These are phyloP conservation scores for Drosophila murphyi DNA, from an alignment of 1,140 invertebrate genomes.

Conservation along the genomic window DNA sequence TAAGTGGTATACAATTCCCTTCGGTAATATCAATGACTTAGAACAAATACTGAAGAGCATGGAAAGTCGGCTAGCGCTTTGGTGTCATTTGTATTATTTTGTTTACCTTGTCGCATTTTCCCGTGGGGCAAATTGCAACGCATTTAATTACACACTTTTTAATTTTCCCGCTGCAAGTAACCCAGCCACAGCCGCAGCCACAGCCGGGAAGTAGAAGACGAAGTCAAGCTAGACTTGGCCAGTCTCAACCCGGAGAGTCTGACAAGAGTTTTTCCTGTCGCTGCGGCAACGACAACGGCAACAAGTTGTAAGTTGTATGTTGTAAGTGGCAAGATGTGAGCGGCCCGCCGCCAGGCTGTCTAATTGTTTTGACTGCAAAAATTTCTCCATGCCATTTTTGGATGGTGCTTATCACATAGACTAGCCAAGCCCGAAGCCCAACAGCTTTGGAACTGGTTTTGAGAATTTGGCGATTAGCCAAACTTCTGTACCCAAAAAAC, in stretches of 20 bases:
- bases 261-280: conserved; percentile 35
- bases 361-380: conserved; percentile 75
- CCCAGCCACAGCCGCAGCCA: conserved; percentile 7
- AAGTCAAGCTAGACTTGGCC: conserved; percentile 2
- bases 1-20: not conserved
- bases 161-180: conserved; percentile 55
- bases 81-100: not conserved
- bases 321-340: not conserved
- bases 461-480: not conserved
- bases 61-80: not conserved
- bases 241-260: not conserved
- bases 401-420: conserved; percentile 12
- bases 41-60: conserved; percentile 3
- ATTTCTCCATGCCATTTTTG: conserved; percentile 73
- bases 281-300: conserved; percentile 25
- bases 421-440: conserved; percentile 5
- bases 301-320: conserved; percentile 63
- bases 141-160: conserved; percentile 72
- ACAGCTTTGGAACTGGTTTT: conserved; percentile 55
- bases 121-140: conserved; percentile 27
- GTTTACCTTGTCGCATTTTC: conserved; percentile 28
- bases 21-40: not conserved
- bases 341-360: conserved; percentile 38
- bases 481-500: conserved; percentile 2
- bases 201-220: conserved; percentile 18